These are phyloP conservation scores for Chaetophractus vellerosus DNA, from an alignment of 2,797 vertebrate genomes.

Conservation along the genomic window DNA sequence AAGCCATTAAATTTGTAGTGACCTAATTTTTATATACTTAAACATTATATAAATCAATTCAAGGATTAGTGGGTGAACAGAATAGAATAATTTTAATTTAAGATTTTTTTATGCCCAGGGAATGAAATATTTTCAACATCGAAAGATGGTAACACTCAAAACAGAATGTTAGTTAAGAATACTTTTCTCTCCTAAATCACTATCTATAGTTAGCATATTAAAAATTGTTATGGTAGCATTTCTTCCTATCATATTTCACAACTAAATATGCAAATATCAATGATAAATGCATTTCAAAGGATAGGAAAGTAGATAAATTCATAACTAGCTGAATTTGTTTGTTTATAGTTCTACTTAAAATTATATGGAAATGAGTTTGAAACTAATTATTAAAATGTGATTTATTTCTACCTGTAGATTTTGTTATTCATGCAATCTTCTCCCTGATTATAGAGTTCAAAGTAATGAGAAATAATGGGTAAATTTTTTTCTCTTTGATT, in stretches of 20 bases:
- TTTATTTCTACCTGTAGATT: not conserved
- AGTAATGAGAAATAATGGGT: not conserved
- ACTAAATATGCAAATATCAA: constrained; percentile 48
- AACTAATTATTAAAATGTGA: constrained; percentile 51
- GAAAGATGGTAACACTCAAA: constrained; percentile 4
- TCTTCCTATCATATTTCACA: not conserved
- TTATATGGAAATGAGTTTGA: constrained; percentile 61
- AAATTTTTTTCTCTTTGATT: constrained; percentile 21
- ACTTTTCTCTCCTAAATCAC: constrained; percentile 9
- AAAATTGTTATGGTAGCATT: not conserved
- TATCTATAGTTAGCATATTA: not conserved
- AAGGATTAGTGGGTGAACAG: not conserved
- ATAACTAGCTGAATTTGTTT: constrained; percentile 19
- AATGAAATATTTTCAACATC: constrained; percentile 9
- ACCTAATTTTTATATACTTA: not conserved
- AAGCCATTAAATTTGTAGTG: constrained; percentile 13
- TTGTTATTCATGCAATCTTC: not conserved
- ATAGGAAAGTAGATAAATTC: constrained; percentile 55
- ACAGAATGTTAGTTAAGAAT: not conserved
- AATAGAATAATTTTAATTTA: not conserved
- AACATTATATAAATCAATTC: not conserved
- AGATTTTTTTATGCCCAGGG: not conserved
- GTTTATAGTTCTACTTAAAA: constrained; percentile 60
- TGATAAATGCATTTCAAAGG: constrained; percentile 39
- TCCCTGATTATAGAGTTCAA: constrained; percentile 6